Percentiles rank a stretch among this genome's conserved stretches.
These are phyloP conservation scores for Lineus longissimus DNA, from an alignment of 1,140 invertebrate genomes.

Conservation along the genomic window DNA sequence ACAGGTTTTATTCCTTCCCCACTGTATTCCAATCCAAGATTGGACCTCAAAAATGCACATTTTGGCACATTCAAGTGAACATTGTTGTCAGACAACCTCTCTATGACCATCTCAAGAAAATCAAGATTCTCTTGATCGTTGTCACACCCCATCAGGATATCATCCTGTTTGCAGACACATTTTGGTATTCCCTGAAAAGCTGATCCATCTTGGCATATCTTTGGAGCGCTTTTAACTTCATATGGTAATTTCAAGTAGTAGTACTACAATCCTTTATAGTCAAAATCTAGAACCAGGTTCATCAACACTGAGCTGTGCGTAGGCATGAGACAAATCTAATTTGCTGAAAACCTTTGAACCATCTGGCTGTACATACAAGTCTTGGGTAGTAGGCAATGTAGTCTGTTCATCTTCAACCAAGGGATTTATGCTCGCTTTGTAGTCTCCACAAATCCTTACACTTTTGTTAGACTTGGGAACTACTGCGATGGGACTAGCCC, in stretches of 20 bases:
- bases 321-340: slow-evolving; percentile 24
- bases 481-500: slow-evolving; percentile 28
- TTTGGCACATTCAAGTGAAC: slow-evolving; percentile 7
- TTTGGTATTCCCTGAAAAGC: slow-evolving; percentile 4
- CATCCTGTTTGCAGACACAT: slow-evolving; percentile 17
- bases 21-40: slow-evolving; percentile 40
- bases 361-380: not conserved
- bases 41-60: not conserved
- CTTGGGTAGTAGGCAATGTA: not conserved
- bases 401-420: slow-evolving; percentile 9
- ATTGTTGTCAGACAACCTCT: not conserved
- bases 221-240: slow-evolving; percentile 7
- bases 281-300: not conserved
- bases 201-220: slow-evolving; percentile 13
- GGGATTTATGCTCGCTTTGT: slow-evolving; percentile 40
- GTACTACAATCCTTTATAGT: slow-evolving; percentile 11
- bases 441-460: slow-evolving; percentile 30
- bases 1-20: slow-evolving; percentile 33
- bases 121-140: slow-evolving; percentile 1
- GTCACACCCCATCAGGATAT: slow-evolving; percentile 18
- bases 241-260: not conserved
- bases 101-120: not conserved
- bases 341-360: slow-evolving; percentile 15
- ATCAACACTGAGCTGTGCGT: slow-evolving; percentile 17
- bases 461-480: slow-evolving; percentile 22